Base-by-base conservation (phyloP, 35 echinoderm and acorn worm species). In the Apostichopus parvimensis region DNA sequence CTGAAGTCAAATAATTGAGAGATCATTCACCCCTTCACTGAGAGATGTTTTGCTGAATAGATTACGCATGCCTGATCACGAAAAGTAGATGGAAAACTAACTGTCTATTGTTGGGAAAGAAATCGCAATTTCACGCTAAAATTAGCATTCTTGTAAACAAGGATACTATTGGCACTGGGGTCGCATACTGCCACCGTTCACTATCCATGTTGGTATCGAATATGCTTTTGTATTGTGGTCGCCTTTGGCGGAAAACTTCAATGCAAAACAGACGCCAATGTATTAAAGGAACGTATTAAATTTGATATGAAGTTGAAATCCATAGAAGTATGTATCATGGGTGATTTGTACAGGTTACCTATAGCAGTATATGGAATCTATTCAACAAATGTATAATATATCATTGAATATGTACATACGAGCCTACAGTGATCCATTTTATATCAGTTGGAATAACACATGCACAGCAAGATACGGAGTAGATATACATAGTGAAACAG, bases 221-320 rank as follows among this genome's bases (percentile, higher is more conserved):
- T 84, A 84, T 58, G 54, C 81, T 84, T 80, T 84, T 84, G 81
- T 84, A 84, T 58, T 58, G 17, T 59, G 17, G 17, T 59, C 20
- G 81, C 81, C 81, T 84, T 84, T 84, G 81, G 81, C 81, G 81
- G 81, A 84, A 84, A 62, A 84, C 57, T 84, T 84, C 81, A 84
- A 84, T 84, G 57, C 15, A 84, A 84, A 56, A 6, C 81, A 84
- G 81, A 59, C 81, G 81, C 81, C 81, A 84, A 9, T 53, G 81
- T 23, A 21, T 84, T 84, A 84, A 84, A 84, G 81, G 9, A 59
- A 84, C 58, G 24, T 55, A 80, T 13, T 45, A 75, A 24, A 18
- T 75, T 18, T 75, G n/a, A 18, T 9, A 9, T 61, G 58, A 61
- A 12, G 34, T 45, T 61, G 58, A 61, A 61, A 61, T 11, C 58